Percentiles rank a stretch among this genome's conserved stretches.
phyloP scores from a whole-genome alignment of 1,140 invertebrate species.

The Holotrichia oblita region DNA sequence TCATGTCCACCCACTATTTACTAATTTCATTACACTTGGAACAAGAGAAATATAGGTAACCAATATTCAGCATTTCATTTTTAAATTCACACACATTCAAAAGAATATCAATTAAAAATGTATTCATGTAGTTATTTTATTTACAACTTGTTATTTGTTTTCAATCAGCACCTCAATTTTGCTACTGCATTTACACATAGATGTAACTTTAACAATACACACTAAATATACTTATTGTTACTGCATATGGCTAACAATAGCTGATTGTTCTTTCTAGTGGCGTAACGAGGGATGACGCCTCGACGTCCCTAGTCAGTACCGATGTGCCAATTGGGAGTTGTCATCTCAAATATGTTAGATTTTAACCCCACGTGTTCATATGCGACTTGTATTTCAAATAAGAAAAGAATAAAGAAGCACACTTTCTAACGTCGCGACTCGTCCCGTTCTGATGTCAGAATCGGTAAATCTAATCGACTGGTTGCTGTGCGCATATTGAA shows the following conservation, averaged over 20 bases:
- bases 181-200: background rate
- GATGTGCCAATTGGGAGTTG: background rate
- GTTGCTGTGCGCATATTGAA: background rate
- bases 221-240: conserved; percentile 38
- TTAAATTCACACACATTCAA: no score
- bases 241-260: conserved; percentile 37
- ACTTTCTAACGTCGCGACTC: background rate
- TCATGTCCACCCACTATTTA: no score
- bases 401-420: conserved; percentile 14
- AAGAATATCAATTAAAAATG: no score
- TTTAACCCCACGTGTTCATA: conserved; percentile 1
- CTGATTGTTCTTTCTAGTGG: conserved; percentile 36
- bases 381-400: background rate
- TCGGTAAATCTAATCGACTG: conserved; percentile 25
- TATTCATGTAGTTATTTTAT: no score
- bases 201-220: conserved; percentile 33
- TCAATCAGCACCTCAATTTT: no score
- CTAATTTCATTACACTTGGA: no score
- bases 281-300: background rate
- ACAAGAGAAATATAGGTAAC: no score
- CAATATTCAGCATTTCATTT: no score
- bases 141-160: no score
- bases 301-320: background rate
- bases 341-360: conserved; percentile 5
- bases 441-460: conserved; percentile 9